Evolutionary conservation across 2,888 invertebrate species (phyloP).

Genomic region (Apodemia mormo): DNA sequence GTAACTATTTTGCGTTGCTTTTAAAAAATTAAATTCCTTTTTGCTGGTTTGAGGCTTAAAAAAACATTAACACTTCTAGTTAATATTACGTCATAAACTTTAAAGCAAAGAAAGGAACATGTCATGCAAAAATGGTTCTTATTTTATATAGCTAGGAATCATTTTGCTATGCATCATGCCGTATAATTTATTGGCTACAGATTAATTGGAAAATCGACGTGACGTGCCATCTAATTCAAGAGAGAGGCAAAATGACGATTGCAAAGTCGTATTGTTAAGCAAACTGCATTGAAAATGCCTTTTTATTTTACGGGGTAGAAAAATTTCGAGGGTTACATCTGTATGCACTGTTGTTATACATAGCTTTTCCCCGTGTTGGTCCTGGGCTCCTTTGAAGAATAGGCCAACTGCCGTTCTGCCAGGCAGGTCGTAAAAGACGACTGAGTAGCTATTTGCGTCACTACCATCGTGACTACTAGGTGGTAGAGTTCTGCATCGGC

Average conservation of each 20-base stretch:
- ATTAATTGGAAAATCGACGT: slow-evolving; percentile 49
- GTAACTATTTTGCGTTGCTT: too few species aligned
- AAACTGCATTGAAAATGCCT: slow-evolving; percentile 20
- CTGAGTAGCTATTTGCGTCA: too few species aligned
- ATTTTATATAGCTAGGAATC: slow-evolving; percentile 20
- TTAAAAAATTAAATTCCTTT: background rate
- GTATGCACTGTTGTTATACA: too few species aligned
- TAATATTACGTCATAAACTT: slow-evolving; percentile 16
- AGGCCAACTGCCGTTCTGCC: too few species aligned
- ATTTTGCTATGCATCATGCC: slow-evolving; percentile 19
- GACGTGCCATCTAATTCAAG: slow-evolving; percentile 41
- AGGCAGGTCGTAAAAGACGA: too few species aligned
- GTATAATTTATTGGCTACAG: slow-evolving; percentile 31
- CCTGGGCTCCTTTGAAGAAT: too few species aligned
- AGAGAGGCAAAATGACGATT: slow-evolving; percentile 31
- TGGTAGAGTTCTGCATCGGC: too few species aligned
- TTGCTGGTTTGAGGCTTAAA: background rate
- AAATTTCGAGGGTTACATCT: background rate
- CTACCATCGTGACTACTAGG: too few species aligned
- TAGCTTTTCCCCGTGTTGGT: too few species aligned
- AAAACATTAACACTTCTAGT: slow-evolving; percentile 13
- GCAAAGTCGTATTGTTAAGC: slow-evolving; percentile 28
- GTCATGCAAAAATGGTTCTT: slow-evolving; percentile 19
- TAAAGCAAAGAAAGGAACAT: slow-evolving; percentile 24
- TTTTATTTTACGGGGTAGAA: slow-evolving; percentile 16